Evolutionary conservation across 2,797 vertebrate species (phyloP), one percentile per base, ranked within the genome.

Genomic region (Podargus strigoides): DNA sequence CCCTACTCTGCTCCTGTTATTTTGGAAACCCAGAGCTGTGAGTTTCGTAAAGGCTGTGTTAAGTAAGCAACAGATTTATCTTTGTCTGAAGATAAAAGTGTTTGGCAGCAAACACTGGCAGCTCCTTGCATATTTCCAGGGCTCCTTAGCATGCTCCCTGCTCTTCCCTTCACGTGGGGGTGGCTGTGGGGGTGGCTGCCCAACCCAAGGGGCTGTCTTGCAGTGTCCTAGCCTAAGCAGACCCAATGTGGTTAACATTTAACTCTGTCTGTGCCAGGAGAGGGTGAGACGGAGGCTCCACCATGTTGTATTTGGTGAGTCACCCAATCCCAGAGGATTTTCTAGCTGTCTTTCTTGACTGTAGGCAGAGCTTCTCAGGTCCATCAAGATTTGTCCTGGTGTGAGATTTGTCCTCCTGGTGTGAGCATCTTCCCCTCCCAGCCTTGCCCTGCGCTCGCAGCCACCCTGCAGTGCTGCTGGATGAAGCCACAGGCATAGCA

Each of bases 41-140:
- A 78, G 87, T 85, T 95, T 95, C 63, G 27, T 76, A 84, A 92
- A 85, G 76, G 28, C 83, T 94, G 73, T 66, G 85, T 92, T 96
- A 96, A 96, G 85, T 83, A 94, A 97, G 91, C 91, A 94, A 70
- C 85, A 93, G 73, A 92, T 96, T 93, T 83, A 89, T 96, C 91
- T 95, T 75, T 2, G 47, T 94, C 72, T 13, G 85, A 94, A 94
- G 92, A 95, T 92, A 87, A 87, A 96, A 96, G 90, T 52, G 47
- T 91, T 93, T 91, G 91, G 95, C 92, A 95, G 94, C 79, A 89
- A 88, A 89, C 0, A 3, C 3, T 96, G 94, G 89, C 93, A 91
- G 79, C 79, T 87, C 70, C 59, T 85, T 52, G 66, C 76, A 67
- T 96, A 62, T 81, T 91, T 94, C 82, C 83, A 91, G 47, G 73